A percentile compares a stretch with the other conserved stretches of the same genome.
Conservation (phyloP, 2,113 vertebrate genomes). For the Ariopsis seemanni region DNA sequence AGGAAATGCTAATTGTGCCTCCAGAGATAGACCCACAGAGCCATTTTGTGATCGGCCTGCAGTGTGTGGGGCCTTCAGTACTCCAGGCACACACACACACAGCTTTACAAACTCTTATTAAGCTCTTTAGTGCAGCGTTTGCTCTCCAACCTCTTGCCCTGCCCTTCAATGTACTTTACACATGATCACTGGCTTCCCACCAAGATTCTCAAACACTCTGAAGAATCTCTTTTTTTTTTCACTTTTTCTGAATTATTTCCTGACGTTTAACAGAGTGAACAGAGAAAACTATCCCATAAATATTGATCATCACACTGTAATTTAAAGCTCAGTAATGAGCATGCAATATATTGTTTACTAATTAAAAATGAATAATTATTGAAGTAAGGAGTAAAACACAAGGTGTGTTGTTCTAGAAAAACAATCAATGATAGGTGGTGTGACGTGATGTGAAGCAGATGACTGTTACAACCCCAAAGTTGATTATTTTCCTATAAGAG, state of each 20-base stretch:
- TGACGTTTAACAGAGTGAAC: neutral
- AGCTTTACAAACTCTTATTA: slow-evolving; percentile 16
- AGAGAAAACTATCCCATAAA: neutral
- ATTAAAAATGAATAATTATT: neutral
- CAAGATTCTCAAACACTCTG: neutral
- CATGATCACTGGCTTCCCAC: neutral
- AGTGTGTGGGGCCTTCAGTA: neutral
- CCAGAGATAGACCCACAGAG: slow-evolving; percentile 80
- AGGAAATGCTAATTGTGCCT: slow-evolving; percentile 93
- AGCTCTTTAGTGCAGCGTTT: slow-evolving; percentile 3
- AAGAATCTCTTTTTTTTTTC: neutral
- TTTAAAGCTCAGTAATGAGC: neutral
- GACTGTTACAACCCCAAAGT: no score
- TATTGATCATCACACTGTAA: neutral
- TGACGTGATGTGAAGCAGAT: neutral
- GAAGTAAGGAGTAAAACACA: neutral
- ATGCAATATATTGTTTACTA: neutral
- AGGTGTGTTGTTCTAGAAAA: neutral
- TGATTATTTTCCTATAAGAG: neutral
- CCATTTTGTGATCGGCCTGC: neutral
- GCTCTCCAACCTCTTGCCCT: slow-evolving; percentile 11
- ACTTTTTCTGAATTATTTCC: neutral
- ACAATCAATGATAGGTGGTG: neutral
- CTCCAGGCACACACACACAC: neutral
- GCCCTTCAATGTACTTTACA: neutral